Percentiles rank a stretch among this genome's conserved stretches.
Conservation (phyloP, 1,140 invertebrate genomes). For the Trichonephila clavipes region DNA sequence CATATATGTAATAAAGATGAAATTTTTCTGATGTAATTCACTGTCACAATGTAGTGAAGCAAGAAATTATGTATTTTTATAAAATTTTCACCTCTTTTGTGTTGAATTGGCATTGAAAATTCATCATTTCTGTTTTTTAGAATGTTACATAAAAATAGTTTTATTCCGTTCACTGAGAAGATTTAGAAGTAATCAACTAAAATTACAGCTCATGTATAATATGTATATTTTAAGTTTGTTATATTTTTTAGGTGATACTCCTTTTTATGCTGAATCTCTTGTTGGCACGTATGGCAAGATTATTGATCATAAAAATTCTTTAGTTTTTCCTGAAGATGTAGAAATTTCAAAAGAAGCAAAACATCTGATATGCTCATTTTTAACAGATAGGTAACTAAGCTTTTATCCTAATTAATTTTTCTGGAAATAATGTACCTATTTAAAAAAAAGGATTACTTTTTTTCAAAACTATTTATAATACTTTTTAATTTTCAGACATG, state of each 20-base stretch:
- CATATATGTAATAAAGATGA: too few relatives aligned
- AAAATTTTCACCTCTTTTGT: too few relatives aligned
- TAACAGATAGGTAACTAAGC: conserved; percentile 89
- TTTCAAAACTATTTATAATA: background rate
- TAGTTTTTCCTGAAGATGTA: conserved; percentile 96
- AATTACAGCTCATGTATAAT: background rate
- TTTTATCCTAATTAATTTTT: background rate
- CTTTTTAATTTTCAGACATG: conserved; percentile 83
- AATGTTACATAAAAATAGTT: too few relatives aligned
- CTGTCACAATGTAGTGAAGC: too few relatives aligned
- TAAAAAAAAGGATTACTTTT: background rate
- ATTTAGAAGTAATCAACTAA: too few relatives aligned
- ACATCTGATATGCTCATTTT: conserved; percentile 94
- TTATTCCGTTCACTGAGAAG: too few relatives aligned
- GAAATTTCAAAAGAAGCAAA: conserved; percentile 96
- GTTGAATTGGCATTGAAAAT: too few relatives aligned
- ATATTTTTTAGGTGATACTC: conserved; percentile 90
- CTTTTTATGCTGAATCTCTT: conserved; percentile 98
- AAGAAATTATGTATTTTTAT: too few relatives aligned
- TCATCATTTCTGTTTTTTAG: too few relatives aligned
- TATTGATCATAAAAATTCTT: conserved; percentile 98
- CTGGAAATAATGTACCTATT: background rate
- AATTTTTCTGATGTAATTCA: too few relatives aligned
- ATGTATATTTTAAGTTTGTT: conserved; percentile 50
- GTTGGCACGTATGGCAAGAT: conserved; percentile 99